Conservation (phyloP, 2,888 invertebrate species). For the Acronicta alni region DNA sequence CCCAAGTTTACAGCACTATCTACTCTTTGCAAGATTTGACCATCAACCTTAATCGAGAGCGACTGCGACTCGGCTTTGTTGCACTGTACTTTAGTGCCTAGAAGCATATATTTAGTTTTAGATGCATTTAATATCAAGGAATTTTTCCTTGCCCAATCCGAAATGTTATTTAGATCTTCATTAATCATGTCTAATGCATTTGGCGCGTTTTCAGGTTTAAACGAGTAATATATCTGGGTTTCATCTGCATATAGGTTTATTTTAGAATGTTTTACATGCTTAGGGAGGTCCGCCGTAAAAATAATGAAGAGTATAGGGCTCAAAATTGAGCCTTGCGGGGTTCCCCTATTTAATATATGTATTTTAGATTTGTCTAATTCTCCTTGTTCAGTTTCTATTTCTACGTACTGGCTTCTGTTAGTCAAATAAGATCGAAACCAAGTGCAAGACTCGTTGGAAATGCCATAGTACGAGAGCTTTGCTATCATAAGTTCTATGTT, state of each 20-base stretch:
- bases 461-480: constrained; percentile 5
- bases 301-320: constrained; percentile 11
- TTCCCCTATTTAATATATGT: neutral
- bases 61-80: too few species aligned
- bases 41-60: too few species aligned
- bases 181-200: neutral
- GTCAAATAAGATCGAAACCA: constrained; percentile 5
- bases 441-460: neutral
- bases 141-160: constrained; percentile 5
- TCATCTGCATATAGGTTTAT: constrained; percentile 17
- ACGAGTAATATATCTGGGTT: constrained; percentile 10
- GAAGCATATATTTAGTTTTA: constrained; percentile 9
- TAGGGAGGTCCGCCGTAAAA: constrained; percentile 19
- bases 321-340: constrained; percentile 8
- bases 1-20: too few species aligned
- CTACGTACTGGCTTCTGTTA: constrained; percentile 8
- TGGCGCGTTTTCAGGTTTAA: neutral
- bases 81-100: constrained; percentile 2
- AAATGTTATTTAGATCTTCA: constrained; percentile 3
- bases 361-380: neutral
- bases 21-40: too few species aligned
- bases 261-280: constrained; percentile 9
- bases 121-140: constrained; percentile 1
- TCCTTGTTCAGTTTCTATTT: neutral
- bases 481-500: constrained; percentile 1